Percentiles rank a stretch among this genome's conserved stretches.
Evolutionary conservation across 2,888 invertebrate genomes (phyloP).

Genomic region (Lycia hirtaria): DNA sequence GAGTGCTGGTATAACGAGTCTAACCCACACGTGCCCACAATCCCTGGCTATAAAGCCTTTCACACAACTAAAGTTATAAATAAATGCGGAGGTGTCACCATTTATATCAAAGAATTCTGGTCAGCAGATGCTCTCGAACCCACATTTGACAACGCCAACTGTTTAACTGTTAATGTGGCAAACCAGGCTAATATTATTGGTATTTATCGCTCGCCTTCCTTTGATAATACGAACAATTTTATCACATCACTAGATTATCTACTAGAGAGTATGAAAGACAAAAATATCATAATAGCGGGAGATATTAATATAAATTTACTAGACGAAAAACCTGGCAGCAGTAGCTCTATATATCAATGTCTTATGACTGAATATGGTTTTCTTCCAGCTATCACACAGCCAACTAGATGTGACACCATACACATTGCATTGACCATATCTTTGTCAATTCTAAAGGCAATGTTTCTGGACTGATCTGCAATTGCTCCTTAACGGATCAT

Average conservation of each 20-base stretch:
- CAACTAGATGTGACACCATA: neutral
- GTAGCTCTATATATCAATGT: neutral
- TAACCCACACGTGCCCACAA: neutral
- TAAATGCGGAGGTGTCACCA: neutral
- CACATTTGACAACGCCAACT: neutral
- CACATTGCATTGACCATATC: conserved; percentile 1
- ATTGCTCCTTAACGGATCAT: neutral
- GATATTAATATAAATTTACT: conserved; percentile 1
- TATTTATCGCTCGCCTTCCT: neutral
- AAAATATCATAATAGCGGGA: neutral
- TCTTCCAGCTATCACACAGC: neutral
- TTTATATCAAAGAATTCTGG: neutral
- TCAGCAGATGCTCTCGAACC: neutral
- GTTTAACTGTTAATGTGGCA: neutral
- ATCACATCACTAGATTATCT: neutral
- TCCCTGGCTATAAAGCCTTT: neutral
- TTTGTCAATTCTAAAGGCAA: neutral
- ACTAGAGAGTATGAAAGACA: neutral
- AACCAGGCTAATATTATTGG: neutral
- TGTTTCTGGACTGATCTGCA: neutral
- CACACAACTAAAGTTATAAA: neutral
- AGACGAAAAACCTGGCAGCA: neutral
- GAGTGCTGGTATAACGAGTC: neutral
- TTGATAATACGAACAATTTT: neutral
- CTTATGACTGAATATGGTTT: neutral